Percentiles rank a stretch among this genome's conserved stretches.
phyloP scores from a whole-genome alignment of 2,113 vertebrate species.

The Psammodynastes pulverulentus region DNA sequence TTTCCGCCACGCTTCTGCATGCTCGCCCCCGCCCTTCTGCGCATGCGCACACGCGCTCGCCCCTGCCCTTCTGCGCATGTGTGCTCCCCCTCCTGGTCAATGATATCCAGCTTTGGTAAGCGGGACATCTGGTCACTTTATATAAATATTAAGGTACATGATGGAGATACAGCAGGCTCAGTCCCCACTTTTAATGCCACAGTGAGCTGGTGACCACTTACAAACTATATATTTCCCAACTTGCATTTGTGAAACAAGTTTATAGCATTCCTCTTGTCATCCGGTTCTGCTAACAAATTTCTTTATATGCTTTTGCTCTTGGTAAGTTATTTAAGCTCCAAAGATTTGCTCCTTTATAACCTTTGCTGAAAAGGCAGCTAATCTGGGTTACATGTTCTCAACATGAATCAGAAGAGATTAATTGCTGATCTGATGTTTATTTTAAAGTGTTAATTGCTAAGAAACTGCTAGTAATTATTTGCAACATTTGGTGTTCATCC shows the following conservation, averaged over 20 bases:
- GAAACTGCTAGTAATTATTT: constrained; percentile 78
- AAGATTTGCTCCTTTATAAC: constrained; percentile 42
- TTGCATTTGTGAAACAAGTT: background rate
- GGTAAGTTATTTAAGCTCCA: constrained; percentile 19
- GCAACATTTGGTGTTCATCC: background rate
- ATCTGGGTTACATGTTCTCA: constrained; percentile 70
- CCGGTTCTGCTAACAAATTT: constrained; percentile 23
- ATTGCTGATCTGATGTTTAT: background rate
- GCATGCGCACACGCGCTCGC: no score
- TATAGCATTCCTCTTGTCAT: background rate
- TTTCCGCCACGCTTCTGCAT: no score
- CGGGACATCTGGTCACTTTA: no score
- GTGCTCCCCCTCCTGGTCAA: no score
- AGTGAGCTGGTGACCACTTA: background rate
- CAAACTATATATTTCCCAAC: background rate
- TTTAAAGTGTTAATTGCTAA: constrained; percentile 64
- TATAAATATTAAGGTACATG: background rate
- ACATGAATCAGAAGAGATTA: background rate
- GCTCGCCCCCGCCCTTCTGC: no score
- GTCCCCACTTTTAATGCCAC: background rate
- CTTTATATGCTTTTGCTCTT: background rate
- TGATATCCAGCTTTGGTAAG: no score
- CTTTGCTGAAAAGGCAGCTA: constrained; percentile 64
- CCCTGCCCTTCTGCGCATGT: no score
- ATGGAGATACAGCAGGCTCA: background rate